Conservation (phyloP, 2,113 vertebrate genomes). For the Uropsilus gracilis region DNA sequence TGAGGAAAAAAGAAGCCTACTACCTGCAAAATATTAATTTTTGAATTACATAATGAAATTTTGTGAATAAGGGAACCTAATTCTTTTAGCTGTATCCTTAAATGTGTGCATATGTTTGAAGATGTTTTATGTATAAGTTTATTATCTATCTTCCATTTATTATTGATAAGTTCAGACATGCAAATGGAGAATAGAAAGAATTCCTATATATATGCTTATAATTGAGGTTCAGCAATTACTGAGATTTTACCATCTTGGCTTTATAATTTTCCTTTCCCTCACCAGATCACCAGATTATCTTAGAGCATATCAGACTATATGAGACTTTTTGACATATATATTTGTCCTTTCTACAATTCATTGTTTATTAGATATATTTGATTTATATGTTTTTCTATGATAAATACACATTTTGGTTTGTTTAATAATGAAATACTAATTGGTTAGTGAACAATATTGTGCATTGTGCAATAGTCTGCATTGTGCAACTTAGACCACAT, state of each 20-base stretch:
- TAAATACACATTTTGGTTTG: background rate
- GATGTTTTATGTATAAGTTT: background rate
- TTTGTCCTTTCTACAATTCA: background rate
- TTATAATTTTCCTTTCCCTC: background rate
- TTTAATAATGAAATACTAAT: too few species aligned
- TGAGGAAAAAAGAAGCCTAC: background rate
- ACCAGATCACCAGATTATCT: background rate
- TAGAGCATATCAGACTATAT: background rate
- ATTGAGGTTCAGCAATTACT: background rate
- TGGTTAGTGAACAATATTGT: too few species aligned
- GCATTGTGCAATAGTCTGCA: too few species aligned
- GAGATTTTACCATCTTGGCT: background rate
- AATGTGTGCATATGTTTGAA: slow-evolving; percentile 37
- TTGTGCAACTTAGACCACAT: background rate
- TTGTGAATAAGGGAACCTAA: background rate
- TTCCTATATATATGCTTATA: background rate
- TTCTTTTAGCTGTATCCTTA: background rate
- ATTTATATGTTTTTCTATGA: background rate
- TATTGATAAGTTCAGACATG: background rate
- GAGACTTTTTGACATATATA: background rate
- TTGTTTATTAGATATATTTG: slow-evolving; percentile 1
- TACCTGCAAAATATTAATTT: slow-evolving; percentile 42
- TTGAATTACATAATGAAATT: slow-evolving; percentile 34
- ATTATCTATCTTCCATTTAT: background rate
- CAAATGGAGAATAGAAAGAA: background rate